A percentile compares a stretch with the other conserved stretches of the same genome.
phyloP scores from a whole-genome alignment of 2,797 vertebrate species.

The Melanogrammus aeglefinus region DNA sequence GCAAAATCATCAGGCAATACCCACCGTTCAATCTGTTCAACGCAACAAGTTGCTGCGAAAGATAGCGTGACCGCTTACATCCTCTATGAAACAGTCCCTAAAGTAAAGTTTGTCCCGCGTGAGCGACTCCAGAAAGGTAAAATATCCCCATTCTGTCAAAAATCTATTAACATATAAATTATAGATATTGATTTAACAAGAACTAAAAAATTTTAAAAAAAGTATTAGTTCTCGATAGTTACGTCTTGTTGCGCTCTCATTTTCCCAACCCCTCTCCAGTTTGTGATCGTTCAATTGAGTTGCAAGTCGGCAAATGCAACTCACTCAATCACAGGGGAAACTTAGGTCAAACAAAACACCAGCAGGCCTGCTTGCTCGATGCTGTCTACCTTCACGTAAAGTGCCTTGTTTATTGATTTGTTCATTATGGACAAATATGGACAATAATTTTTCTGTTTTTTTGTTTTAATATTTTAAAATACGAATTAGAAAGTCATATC shows the following conservation, averaged over 20 bases:
- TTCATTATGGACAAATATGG: background rate
- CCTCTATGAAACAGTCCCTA: conserved; percentile 37
- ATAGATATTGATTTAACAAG: background rate
- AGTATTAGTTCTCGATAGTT: background rate
- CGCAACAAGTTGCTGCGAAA: conserved; percentile 13
- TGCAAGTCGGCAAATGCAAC: conserved; percentile 30
- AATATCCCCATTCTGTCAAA: background rate
- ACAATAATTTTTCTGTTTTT: background rate
- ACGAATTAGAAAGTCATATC: background rate
- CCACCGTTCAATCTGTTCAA: conserved; percentile 48
- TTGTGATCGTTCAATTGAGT: conserved; percentile 20
- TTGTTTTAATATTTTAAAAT: background rate
- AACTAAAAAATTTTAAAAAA: background rate
- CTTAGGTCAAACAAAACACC: conserved; percentile 31
- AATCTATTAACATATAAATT: background rate
- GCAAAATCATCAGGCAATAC: conserved; percentile 27
- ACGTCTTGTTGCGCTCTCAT: background rate
- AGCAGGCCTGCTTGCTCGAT: too few species aligned
- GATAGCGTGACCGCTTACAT: conserved; percentile 36
- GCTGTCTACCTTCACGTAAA: conserved; percentile 19
- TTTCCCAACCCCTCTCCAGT: background rate
- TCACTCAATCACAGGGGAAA: conserved; percentile 37
- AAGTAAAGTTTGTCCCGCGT: conserved; percentile 42
- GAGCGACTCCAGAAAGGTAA: conserved; percentile 27
- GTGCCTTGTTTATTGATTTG: background rate